Conservation (phyloP, 2,888 invertebrate species). For the Athalia cordata region DNA sequence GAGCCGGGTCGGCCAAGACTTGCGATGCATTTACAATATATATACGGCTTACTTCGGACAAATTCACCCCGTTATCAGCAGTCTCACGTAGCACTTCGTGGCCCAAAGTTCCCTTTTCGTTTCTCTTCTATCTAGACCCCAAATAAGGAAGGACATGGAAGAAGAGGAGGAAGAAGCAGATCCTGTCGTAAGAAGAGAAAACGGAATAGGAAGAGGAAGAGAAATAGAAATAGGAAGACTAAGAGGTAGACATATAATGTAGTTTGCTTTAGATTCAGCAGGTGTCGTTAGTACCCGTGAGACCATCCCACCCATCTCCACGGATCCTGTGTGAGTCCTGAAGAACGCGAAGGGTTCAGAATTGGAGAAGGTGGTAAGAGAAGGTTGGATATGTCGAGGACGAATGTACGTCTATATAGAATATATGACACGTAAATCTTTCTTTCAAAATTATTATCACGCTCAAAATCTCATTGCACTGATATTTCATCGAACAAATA, state of each 20-base stretch:
- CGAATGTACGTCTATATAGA: constrained; percentile 32
- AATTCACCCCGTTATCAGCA: constrained; percentile 34
- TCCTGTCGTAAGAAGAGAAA: no score
- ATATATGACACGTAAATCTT: neutral
- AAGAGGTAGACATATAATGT: constrained; percentile 47
- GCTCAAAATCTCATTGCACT: no score
- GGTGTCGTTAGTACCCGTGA: constrained; percentile 47
- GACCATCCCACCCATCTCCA: constrained; percentile 16
- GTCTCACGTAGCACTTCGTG: constrained; percentile 33
- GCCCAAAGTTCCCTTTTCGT: constrained; percentile 4
- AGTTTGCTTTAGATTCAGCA: constrained; percentile 47
- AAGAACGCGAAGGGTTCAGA: constrained; percentile 48
- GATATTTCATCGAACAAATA: no score
- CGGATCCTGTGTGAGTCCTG: neutral
- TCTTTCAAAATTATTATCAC: no score
- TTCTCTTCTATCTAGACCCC: constrained; percentile 2
- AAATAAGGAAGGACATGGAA: constrained; percentile 21
- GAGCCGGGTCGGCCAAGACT: constrained; percentile 17
- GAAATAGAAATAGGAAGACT: constrained; percentile 37
- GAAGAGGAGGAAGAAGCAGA: constrained; percentile 10
- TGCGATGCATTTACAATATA: constrained; percentile 38
- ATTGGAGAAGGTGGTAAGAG: neutral
- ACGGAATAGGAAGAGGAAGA: constrained; percentile 25
- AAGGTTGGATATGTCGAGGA: constrained; percentile 35
- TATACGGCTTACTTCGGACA: constrained; percentile 23